Conservation (phyloP, 2,888 invertebrate genomes). For the Caenorhabditis doughertyi region DNA sequence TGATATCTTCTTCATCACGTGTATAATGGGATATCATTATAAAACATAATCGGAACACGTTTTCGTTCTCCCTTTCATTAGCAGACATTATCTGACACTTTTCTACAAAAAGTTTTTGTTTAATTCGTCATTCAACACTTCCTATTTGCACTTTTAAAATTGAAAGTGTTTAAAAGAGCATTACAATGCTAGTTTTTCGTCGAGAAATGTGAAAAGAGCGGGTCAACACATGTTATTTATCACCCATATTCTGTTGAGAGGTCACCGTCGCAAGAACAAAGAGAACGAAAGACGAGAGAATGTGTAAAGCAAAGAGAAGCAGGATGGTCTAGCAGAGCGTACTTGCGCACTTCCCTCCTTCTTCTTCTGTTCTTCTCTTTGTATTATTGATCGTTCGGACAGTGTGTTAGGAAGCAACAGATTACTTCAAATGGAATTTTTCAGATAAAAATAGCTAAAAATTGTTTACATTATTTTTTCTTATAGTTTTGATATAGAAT, state of each 20-base stretch:
- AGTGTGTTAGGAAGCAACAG: background rate
- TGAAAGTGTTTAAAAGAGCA: slow-evolving; percentile 2
- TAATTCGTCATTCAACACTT: no score
- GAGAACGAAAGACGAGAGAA: background rate
- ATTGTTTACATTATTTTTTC: no score
- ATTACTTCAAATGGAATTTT: background rate
- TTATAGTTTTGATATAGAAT: no score
- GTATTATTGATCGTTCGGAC: slow-evolving; percentile 7
- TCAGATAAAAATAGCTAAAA: no score
- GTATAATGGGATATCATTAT: no score
- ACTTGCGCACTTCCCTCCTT: background rate
- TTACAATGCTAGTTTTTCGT: no score
- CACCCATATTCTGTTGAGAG: background rate
- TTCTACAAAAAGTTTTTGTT: no score
- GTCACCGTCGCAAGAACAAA: background rate
- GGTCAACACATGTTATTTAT: slow-evolving; percentile 37
- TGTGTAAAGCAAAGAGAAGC: background rate
- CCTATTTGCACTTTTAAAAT: no score
- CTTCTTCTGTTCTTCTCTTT: slow-evolving; percentile 1
- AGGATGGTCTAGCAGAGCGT: slow-evolving; percentile 3
- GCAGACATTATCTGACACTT: background rate
- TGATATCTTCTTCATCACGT: no score
- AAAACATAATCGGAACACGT: slow-evolving; percentile 1
- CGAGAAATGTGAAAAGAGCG: background rate
- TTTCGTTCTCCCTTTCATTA: background rate